A percentile compares a stretch with the other conserved stretches of the same genome.
Conservation (phyloP, 2,113 vertebrate genomes). For the Poeciliopsis prolifica region DNA sequence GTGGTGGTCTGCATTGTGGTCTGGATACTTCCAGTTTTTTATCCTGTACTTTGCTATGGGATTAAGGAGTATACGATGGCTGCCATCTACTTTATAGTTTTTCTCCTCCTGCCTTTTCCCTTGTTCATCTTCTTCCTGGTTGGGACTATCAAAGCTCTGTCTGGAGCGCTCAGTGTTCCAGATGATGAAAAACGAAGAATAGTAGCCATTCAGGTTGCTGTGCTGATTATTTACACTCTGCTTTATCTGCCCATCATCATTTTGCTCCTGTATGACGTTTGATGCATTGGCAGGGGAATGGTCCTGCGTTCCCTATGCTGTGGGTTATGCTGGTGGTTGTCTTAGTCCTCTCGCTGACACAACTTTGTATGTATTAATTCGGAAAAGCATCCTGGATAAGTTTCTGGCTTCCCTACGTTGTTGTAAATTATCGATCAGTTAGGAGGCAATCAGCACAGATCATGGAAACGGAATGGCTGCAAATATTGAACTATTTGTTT, state of each 20-base stretch:
- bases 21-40: background rate
- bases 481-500: no score
- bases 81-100: background rate
- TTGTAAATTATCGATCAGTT: no score
- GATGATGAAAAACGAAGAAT: slow-evolving; percentile 6
- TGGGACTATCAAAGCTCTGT: slow-evolving; percentile 13
- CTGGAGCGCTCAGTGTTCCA: background rate
- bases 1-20: background rate
- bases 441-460: no score
- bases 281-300: accelerated
- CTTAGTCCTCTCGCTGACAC: no score
- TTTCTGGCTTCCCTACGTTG: no score
- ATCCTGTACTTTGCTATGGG: no score
- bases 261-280: background rate
- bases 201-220: background rate
- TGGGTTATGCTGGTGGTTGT: no score
- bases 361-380: no score
- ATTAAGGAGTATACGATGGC: no score
- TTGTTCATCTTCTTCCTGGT: slow-evolving; percentile 17
- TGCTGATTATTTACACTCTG: slow-evolving; percentile 2
- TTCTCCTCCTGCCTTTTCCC: background rate
- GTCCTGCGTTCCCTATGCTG: no score
- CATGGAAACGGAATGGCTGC: no score
- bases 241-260: slow-evolving; percentile 10
- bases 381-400: no score